Percentiles rank a stretch among this genome's conserved stretches.
Conservation (phyloP, 1,140 invertebrate genomes). For the Odontomachus brunneus region DNA sequence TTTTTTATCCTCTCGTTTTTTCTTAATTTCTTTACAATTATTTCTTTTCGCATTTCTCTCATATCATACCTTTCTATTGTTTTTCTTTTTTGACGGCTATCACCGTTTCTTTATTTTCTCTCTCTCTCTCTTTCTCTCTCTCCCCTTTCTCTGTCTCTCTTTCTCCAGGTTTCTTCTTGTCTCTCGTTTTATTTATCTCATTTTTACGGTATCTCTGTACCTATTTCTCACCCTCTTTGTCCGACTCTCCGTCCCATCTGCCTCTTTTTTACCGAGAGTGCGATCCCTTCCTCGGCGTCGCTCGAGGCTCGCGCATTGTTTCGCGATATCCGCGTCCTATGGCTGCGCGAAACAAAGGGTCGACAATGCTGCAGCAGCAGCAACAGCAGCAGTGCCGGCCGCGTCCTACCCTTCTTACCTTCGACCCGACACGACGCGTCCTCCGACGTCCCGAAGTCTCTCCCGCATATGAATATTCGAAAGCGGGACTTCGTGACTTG, state of each 20-base stretch:
- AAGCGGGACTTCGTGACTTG: constrained; percentile 1
- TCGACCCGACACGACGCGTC: constrained; percentile 30
- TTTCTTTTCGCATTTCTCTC: constrained; percentile 37
- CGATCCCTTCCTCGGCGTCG: constrained; percentile 69
- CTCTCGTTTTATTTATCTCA: constrained; percentile 12
- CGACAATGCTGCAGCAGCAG: constrained; percentile 61
- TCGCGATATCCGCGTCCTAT: constrained; percentile 77
- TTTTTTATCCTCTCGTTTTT: constrained; percentile 13
- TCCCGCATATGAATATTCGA: constrained; percentile 33
- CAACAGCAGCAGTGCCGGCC: constrained; percentile 2
- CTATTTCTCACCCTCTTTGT: constrained; percentile 22
- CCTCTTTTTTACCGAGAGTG: constrained; percentile 52
- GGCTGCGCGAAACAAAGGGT: constrained; percentile 74
- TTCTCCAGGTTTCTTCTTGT: background rate
- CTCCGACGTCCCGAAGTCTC: constrained; percentile 29
- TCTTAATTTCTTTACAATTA: background rate
- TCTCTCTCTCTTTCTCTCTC: constrained; percentile 27
- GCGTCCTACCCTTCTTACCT: constrained; percentile 49
- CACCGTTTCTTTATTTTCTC: constrained; percentile 2
- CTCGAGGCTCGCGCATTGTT: constrained; percentile 80
- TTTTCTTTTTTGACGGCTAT: constrained; percentile 5
- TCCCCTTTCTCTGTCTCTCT: constrained; percentile 31
- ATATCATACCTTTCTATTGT: background rate
- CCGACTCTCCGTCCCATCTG: constrained; percentile 13
- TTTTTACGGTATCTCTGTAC: constrained; percentile 26